Evolutionary conservation across 2,888 invertebrate species (phyloP), one percentile per base, ranked within the genome.

Genomic region (Zygogramma bicolorata): DNA sequence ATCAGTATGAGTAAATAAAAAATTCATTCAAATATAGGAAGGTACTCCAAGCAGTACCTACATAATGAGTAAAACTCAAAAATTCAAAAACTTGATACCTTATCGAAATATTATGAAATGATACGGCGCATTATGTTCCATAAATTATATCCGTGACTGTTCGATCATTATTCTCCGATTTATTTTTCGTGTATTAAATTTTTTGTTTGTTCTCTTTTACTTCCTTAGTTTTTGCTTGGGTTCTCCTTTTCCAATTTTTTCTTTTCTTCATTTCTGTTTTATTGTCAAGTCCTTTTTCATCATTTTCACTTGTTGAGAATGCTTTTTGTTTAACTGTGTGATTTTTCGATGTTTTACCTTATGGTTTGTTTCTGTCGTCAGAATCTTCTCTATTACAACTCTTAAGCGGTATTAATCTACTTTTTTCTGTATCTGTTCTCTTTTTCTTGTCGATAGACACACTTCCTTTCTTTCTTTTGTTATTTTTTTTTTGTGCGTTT

Each of bases 1-100:
- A 10, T 58, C 7, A 58, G 27, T 25, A 58, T 58, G 29, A 4
- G 3, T 7, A 58, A 58, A 58, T 13, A 2, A 27, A 58, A 58
- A 58, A 58, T 58, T 29, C n/a, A 58, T 58, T 58, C 25, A 58
- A 58, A 42, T 58, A 58, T 6, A 58, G 27, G 58, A 58, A 58
- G 27, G 58, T 58, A 2, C 58, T 58, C 27, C 27, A 58, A 58
- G 29, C 29, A 27, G 58, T 58, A 58, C n/a, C n/a, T n/a, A n/a
- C n/a, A 8, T 29, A 58, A 58, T 29, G 29, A 58, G 10, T 22
- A 58, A 20, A 53, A 20, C 53, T 53, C 22, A 13, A 53, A 53
- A 20, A 53, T 53, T 20, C 18, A 53, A 15, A 53, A 20, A 53
- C 15, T 20, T 53, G 20, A 53, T 53, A 20, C n/a, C n/a, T n/a